phyloP scores from a whole-genome alignment of 2,113 vertebrate species.

The Gambusia holbrooki region DNA sequence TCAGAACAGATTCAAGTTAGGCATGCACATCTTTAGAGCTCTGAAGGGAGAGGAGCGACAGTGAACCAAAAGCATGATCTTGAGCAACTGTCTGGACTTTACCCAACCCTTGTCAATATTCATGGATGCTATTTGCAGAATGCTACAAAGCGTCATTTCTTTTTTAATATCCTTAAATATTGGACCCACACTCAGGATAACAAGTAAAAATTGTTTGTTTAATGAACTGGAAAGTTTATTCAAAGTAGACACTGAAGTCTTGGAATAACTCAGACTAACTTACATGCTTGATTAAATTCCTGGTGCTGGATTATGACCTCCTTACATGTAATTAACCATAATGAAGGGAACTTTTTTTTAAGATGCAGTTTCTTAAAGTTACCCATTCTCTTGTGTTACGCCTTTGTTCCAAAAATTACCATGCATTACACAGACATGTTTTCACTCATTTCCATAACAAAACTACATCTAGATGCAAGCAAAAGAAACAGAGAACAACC shows the following conservation, averaged over 20 bases:
- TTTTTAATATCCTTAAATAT: conserved; percentile 14
- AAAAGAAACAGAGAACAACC: neutral
- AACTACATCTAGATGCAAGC: neutral
- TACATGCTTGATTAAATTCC: no score
- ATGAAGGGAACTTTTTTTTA: conserved; percentile 33
- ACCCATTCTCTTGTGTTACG: conserved; percentile 14
- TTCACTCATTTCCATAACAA: neutral
- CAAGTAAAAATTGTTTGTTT: neutral
- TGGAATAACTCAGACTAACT: conserved; percentile 15
- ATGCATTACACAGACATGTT: neutral
- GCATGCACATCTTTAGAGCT: conserved; percentile 35
- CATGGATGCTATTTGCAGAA: conserved; percentile 12
- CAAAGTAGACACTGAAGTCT: neutral
- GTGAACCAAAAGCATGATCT: conserved; percentile 24
- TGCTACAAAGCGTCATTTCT: conserved; percentile 13
- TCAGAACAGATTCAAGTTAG: conserved; percentile 45
- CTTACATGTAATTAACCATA: conserved; percentile 56
- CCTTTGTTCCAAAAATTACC: conserved; percentile 4
- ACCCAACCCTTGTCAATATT: conserved; percentile 18
- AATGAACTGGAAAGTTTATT: neutral
- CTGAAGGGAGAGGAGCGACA: conserved; percentile 47
- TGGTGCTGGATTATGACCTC: conserved; percentile 40
- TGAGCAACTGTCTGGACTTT: conserved; percentile 6
- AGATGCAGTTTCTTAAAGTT: conserved; percentile 27
- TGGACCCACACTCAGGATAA: conserved; percentile 9